These are phyloP conservation scores for Hippopotamus amphibius DNA, from an alignment of 2,113 vertebrate genomes.

Conservation along the genomic window DNA sequence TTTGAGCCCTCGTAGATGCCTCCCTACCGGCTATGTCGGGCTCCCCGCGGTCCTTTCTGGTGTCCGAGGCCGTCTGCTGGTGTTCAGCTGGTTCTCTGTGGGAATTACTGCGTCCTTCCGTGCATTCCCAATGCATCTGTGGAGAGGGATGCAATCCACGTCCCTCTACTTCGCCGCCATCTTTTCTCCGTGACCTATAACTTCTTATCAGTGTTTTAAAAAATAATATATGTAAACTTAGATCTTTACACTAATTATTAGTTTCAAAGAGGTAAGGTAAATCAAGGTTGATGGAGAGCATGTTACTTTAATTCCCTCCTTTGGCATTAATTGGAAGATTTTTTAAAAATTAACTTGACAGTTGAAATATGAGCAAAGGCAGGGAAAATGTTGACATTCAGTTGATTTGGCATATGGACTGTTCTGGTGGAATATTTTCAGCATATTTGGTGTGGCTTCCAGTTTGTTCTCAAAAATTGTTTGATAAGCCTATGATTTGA, in stretches of 20 bases:
- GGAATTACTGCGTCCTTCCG: too few species aligned
- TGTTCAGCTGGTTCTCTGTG: too few species aligned
- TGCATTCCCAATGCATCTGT: too few species aligned
- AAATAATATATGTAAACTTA: not conserved
- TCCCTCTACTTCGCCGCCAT: too few species aligned
- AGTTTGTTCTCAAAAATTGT: conserved; percentile 35
- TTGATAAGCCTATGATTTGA: not conserved
- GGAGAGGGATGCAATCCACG: too few species aligned
- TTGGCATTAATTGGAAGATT: not conserved
- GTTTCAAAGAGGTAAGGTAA: not conserved
- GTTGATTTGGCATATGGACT: conserved; percentile 18
- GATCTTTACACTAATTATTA: conserved; percentile 19
- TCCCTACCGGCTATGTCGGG: too few species aligned
- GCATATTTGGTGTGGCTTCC: conserved; percentile 30
- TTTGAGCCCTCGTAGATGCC: too few species aligned
- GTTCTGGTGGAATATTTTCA: conserved; percentile 34
- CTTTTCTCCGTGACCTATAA: not conserved
- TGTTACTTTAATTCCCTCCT: not conserved
- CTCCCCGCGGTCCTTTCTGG: too few species aligned
- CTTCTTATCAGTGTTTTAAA: not conserved
- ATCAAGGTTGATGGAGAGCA: not conserved
- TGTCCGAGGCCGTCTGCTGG: too few species aligned
- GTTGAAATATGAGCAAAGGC: conserved; percentile 36
- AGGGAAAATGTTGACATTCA: conserved; percentile 12
- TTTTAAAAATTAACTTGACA: not conserved